These are phyloP conservation scores for Calameuta filiformis DNA, from an alignment of 2,888 invertebrate species.

Conservation along the genomic window DNA sequence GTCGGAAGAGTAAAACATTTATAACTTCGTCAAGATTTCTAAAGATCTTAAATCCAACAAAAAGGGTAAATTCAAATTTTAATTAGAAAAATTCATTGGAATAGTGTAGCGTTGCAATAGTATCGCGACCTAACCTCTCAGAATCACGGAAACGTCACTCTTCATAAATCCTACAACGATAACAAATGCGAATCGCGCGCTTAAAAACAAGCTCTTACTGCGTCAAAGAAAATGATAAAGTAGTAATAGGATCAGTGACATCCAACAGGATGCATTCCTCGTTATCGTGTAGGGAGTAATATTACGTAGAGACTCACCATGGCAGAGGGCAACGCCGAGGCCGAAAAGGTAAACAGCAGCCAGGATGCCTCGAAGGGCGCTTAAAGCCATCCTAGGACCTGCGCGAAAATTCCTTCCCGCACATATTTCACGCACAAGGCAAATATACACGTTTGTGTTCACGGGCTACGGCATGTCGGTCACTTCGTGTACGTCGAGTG, in stretches of 20 bases:
- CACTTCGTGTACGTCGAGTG: background rate
- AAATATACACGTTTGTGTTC: background rate
- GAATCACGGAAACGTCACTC: background rate
- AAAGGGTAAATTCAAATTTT: background rate
- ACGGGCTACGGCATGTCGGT: background rate
- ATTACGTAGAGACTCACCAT: slow-evolving; percentile 25
- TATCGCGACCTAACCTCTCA: background rate
- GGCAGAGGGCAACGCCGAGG: slow-evolving; percentile 35
- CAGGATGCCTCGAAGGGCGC: slow-evolving; percentile 41
- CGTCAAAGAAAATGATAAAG: background rate
- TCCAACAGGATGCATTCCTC: background rate
- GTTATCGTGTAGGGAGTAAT: background rate
- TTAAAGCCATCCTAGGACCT: slow-evolving; percentile 45
- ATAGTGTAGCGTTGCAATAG: background rate
- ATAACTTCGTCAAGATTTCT: background rate
- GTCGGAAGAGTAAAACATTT: background rate
- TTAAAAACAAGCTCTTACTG: background rate
- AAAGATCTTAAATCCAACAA: background rate
- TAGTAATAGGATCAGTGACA: background rate
- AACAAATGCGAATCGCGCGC: background rate
- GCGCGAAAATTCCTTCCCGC: background rate
- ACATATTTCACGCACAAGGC: background rate
- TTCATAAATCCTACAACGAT: background rate
- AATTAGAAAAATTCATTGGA: background rate
- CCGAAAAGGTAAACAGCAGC: slow-evolving; percentile 41